These are phyloP conservation scores for Drosophila erecta DNA, from an alignment of 1,140 invertebrate genomes.

Conservation along the genomic window DNA sequence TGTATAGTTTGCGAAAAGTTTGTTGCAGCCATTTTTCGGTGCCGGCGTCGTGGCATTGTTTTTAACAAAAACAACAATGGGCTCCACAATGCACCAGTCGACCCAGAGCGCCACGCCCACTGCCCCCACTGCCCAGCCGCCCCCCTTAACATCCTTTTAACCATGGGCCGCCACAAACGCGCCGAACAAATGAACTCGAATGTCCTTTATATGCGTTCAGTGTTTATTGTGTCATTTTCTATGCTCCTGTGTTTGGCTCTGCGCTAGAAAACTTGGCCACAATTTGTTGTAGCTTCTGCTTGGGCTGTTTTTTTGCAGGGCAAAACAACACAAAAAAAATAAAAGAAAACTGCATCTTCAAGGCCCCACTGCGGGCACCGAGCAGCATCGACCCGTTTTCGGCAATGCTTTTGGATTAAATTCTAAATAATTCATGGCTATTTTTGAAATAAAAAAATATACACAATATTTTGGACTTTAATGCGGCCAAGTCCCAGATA, in stretches of 20 bases:
- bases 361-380: constrained; percentile 33
- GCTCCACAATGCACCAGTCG: constrained; percentile 63
- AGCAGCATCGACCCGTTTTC: constrained; percentile 58
- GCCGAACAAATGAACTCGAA: constrained; percentile 77
- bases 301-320: constrained; percentile 8
- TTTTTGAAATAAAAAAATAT: background rate
- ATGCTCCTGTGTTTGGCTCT: constrained; percentile 55
- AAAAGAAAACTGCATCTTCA: constrained; percentile 54
- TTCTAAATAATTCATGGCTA: constrained; percentile 70
- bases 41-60: constrained; percentile 73
- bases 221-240: constrained; percentile 80
- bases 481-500: constrained; percentile 17
- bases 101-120: constrained; percentile 60
- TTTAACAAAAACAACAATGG: constrained; percentile 46
- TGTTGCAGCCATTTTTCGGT: constrained; percentile 80
- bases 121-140: background rate
- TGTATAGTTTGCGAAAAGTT: constrained; percentile 79
- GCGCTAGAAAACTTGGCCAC: constrained; percentile 69
- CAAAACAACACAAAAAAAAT: constrained; percentile 17
- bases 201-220: constrained; percentile 81
- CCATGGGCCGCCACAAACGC: constrained; percentile 56
- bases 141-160: constrained; percentile 14
- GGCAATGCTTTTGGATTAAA: constrained; percentile 70
- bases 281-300: constrained; percentile 48
- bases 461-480: constrained; percentile 32